Evolutionary conservation across 2,888 invertebrate species (phyloP), one percentile per base, ranked within the genome.

Genomic region (Ceratothoa steindachneri): DNA sequence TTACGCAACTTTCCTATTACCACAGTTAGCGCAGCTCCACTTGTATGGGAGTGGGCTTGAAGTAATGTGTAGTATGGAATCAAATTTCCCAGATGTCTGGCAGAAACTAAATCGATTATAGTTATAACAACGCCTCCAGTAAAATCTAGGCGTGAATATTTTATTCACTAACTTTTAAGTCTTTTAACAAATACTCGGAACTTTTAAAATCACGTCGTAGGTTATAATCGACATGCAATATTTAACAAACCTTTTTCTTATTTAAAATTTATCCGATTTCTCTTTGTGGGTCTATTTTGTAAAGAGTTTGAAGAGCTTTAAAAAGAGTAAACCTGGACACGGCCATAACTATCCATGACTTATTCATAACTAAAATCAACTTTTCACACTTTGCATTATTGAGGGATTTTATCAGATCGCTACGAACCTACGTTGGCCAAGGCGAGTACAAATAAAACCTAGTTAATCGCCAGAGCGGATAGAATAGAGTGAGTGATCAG

Each of bases 301-400:
- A 41, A 41, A 41, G 15, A 41, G 41, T 41, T 41, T 41, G 15
- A 9, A 41, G 41, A 41, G 15, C 41, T 41, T 24, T 60, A 24
- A 60, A 60, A 60, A 60, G 60, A n/a, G n/a, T n/a, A n/a, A n/a
- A n/a, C n/a, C n/a, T n/a, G n/a, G n/a, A 60, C 60, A 60, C 60
- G 60, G 19, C n/a, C 60, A 60, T 41, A 41, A 41, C 19, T 67
- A 51, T 53, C 51, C 71, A 71, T 71, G 66, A 71, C 28, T 71
- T 71, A 71, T 71, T 71, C 71, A 71, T 66, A 66, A 71, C 71
- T 51, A 65, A 71, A 66, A 71, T 71, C 71, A 71, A 71, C 51
- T 71, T 71, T 71, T 71, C 66, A 71, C 71, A 66, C 51, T 66
- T 41, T 71, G 67, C 71, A 71, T 71, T 71, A 71, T 65, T 71